Evolutionary conservation across 2,113 vertebrate species (phyloP).

Genomic region (Cynocephalus volans): DNA sequence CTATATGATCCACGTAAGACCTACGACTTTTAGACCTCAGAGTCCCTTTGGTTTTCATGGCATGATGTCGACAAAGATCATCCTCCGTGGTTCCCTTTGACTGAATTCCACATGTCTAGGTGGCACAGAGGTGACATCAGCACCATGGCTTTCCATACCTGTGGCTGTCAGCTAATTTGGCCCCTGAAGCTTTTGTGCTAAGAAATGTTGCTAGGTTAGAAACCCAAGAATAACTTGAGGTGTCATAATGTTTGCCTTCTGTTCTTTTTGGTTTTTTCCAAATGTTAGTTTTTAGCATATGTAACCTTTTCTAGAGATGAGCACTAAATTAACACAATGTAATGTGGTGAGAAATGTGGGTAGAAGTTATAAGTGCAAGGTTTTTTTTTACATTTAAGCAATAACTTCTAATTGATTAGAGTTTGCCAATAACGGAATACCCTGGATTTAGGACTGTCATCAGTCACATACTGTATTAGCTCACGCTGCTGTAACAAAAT

Average conservation of each 20-base stretch:
- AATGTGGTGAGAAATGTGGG: background rate
- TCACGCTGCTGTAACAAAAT: too few species aligned
- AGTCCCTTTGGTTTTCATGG: background rate
- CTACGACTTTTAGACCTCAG: background rate
- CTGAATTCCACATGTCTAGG: accelerated
- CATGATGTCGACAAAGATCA: accelerated
- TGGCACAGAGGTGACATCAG: too few species aligned
- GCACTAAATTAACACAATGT: background rate
- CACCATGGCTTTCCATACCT: accelerated
- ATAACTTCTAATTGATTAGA: background rate
- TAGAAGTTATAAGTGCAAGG: background rate
- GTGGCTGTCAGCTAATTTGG: background rate
- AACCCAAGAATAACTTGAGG: background rate
- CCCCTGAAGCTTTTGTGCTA: background rate
- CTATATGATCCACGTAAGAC: too few species aligned
- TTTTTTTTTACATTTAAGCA: background rate
- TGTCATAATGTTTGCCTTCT: background rate
- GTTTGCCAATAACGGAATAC: background rate
- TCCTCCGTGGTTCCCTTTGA: background rate
- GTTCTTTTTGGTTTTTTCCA: background rate
- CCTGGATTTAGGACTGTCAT: background rate
- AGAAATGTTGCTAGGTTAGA: background rate
- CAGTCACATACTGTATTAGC: too few species aligned
- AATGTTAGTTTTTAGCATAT: background rate
- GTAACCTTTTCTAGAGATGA: background rate